Percentiles rank a stretch among this genome's conserved stretches.
phyloP scores from a whole-genome alignment of 1,140 invertebrate genomes.

The Lucilia sericata region DNA sequence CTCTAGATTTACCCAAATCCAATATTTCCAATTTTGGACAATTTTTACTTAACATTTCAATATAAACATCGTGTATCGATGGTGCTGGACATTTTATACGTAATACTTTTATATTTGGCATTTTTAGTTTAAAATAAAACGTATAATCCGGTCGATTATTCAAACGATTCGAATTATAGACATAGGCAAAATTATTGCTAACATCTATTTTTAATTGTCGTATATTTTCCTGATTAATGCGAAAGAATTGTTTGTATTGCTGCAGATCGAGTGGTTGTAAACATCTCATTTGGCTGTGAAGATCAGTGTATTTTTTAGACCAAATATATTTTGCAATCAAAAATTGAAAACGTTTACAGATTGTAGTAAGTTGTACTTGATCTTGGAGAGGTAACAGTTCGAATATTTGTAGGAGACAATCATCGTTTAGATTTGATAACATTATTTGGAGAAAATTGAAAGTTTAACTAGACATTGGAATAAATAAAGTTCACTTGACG shows the following conservation, averaged over 20 bases:
- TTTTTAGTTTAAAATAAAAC: conserved; percentile 55
- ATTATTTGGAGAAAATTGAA: conserved; percentile 29
- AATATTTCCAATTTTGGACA: conserved; percentile 35
- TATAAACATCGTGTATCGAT: conserved; percentile 32
- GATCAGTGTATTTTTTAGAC: conserved; percentile 55
- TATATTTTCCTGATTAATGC: conserved; percentile 47
- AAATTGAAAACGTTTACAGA: conserved; percentile 52
- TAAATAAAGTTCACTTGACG: not conserved
- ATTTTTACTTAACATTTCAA: not conserved
- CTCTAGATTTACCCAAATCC: not conserved
- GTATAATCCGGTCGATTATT: conserved; percentile 55
- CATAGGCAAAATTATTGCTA: conserved; percentile 52
- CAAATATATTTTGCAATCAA: conserved; percentile 55
- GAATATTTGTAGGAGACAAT: conserved; percentile 59
- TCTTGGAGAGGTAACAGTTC: conserved; percentile 56
- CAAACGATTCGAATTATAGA: conserved; percentile 57
- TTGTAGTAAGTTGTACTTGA: conserved; percentile 56
- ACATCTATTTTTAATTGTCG: conserved; percentile 3
- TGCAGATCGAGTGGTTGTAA: conserved; percentile 53
- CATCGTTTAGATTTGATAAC: conserved; percentile 55
- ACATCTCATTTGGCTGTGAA: conserved; percentile 53
- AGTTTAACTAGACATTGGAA: not conserved
- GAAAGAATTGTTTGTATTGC: conserved; percentile 60
- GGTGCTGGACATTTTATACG: not conserved
- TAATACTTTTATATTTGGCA: not conserved